Percentiles rank a stretch among this genome's conserved stretches.
These are phyloP conservation scores for Eulemur albifrons DNA, from an alignment of 2,797 vertebrate genomes.

Conservation along the genomic window DNA sequence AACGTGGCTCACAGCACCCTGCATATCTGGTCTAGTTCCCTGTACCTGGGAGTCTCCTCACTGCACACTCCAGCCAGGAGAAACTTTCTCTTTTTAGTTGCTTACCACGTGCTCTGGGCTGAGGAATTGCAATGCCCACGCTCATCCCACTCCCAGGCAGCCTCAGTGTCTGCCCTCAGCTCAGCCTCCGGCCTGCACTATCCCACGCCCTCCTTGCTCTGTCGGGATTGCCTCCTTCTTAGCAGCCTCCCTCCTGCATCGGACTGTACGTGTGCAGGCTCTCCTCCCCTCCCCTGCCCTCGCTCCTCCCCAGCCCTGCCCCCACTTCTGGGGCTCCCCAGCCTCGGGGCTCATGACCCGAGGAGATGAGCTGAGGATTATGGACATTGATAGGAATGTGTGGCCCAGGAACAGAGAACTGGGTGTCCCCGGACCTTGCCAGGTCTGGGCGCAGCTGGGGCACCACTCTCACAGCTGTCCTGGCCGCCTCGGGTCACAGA, in stretches of 20 bases:
- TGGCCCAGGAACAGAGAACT: not conserved
- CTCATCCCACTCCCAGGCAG: not conserved
- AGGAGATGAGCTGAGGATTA: not conserved
- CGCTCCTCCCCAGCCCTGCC: not conserved
- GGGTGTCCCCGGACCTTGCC: not conserved
- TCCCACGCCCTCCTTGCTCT: not conserved
- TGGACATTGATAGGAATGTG: fast-evolving
- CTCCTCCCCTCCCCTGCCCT: fast-evolving
- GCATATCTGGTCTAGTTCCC: not conserved
- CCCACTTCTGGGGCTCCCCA: not conserved
- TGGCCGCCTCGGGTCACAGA: fast-evolving
- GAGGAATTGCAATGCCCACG: not conserved
- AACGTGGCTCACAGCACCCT: not conserved
- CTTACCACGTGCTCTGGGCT: not conserved
- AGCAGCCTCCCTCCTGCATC: not conserved
- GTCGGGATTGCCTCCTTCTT: not conserved
- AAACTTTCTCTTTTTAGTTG: not conserved
- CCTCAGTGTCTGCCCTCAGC: not conserved
- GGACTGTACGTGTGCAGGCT: not conserved
- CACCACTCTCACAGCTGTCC: not conserved
- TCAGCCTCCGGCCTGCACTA: fast-evolving
- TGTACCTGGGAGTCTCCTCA: too few relatives aligned
- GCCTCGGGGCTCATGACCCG: not conserved
- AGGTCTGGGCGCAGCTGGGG: too few relatives aligned
- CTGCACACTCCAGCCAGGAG: not conserved